Conservation (phyloP, 1,140 invertebrate species). For the Pristionchus pacificus region DNA sequence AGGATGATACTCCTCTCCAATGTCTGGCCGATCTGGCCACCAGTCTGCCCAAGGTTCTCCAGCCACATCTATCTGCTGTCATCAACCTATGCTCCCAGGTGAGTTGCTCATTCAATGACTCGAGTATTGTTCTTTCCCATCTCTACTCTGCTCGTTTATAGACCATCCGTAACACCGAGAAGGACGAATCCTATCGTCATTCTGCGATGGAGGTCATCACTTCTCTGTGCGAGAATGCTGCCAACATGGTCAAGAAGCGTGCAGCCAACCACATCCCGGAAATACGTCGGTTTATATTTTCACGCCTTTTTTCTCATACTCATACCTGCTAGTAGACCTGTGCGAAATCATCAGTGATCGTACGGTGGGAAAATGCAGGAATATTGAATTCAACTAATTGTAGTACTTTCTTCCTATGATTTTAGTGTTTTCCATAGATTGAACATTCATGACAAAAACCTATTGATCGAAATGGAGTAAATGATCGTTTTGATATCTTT, state of each 20-base stretch:
- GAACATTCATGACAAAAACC: slow-evolving; percentile 38
- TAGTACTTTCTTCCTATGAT: no score
- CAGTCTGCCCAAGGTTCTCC: slow-evolving; percentile 82
- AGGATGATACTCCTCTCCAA: slow-evolving; percentile 77
- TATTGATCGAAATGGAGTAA: slow-evolving; percentile 19
- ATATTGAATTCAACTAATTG: no score
- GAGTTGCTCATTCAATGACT: not conserved
- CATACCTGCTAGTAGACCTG: no score
- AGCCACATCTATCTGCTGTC: slow-evolving; percentile 78
- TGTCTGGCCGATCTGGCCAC: slow-evolving; percentile 87
- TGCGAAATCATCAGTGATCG: not conserved
- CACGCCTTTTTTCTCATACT: no score
- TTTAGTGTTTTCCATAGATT: no score
- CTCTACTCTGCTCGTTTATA: slow-evolving; percentile 27
- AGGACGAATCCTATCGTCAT: slow-evolving; percentile 80
- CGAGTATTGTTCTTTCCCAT: not conserved
- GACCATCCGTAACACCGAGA: slow-evolving; percentile 70
- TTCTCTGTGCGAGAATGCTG: slow-evolving; percentile 85
- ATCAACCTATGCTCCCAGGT: slow-evolving; percentile 72
- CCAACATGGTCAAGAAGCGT: slow-evolving; percentile 88
- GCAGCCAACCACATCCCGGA: slow-evolving; percentile 71
- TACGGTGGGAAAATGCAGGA: no score
- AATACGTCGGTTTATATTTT: slow-evolving; percentile 51
- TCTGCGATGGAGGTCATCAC: slow-evolving; percentile 87
- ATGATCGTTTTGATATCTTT: not conserved